These are phyloP conservation scores for Ryuthela nishihirai DNA, from an alignment of 2,888 invertebrate genomes.

Conservation along the genomic window DNA sequence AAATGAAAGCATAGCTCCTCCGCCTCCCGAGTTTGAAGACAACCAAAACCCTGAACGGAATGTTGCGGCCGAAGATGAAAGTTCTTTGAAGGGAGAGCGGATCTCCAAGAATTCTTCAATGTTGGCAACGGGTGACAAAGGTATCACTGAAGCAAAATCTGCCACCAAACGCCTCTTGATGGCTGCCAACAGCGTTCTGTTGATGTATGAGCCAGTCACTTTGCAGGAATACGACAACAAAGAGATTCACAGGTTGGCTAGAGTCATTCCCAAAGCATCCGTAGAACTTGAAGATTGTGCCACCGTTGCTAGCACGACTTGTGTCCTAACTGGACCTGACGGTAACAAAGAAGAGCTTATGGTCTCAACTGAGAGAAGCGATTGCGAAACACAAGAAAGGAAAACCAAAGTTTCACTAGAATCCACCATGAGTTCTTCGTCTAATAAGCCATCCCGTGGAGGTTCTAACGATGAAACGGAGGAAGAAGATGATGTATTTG, in stretches of 20 bases:
- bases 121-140: too few species aligned
- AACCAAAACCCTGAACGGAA: too few species aligned
- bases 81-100: too few species aligned
- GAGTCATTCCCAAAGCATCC: not conserved
- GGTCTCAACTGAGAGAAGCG: not conserved
- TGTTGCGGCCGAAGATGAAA: too few species aligned
- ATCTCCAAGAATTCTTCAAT: too few species aligned
- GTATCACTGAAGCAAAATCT: too few species aligned
- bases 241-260: not conserved
- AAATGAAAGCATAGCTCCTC: conserved; percentile 16
- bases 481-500: not conserved
- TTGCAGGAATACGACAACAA: not conserved
- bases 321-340: not conserved
- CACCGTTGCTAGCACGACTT: not conserved
- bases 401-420: too few species aligned
- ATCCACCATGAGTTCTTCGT: not conserved
- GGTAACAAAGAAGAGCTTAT: not conserved
- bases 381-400: not conserved
- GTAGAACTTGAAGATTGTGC: not conserved
- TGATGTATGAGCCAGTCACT: too few species aligned
- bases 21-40: conserved; percentile 14
- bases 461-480: not conserved
- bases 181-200: too few species aligned
- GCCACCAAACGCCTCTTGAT: too few species aligned
- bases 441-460: not conserved